phyloP scores from a whole-genome alignment of 92 coral and sea anemone genomes.

The Actinostola sp. region DNA sequence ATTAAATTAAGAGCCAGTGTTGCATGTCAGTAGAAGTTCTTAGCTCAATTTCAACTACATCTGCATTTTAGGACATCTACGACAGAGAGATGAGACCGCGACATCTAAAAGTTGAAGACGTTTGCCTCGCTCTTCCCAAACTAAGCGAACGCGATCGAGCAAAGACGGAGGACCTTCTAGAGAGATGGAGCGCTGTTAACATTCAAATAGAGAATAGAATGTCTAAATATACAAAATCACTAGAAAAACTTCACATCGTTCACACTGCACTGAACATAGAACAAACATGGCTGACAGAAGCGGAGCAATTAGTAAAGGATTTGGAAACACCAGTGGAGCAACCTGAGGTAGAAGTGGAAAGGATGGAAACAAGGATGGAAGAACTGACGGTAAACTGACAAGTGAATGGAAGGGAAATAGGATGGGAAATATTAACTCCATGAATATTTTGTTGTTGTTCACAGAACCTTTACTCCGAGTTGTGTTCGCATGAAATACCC shows the following conservation, averaged over 20 bases:
- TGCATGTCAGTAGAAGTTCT: not conserved
- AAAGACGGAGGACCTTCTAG: constrained; percentile 65
- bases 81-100: constrained; percentile 78
- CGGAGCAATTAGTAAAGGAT: constrained; percentile 65
- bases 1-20: no score
- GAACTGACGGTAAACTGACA: constrained; percentile 78
- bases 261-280: constrained; percentile 69
- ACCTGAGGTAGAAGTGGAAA: constrained; percentile 51
- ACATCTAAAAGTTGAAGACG: constrained; percentile 59
- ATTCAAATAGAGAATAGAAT: constrained; percentile 75
- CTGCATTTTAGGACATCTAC: constrained; percentile 59
- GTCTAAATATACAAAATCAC: constrained; percentile 60
- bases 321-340: not conserved
- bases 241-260: constrained; percentile 68
- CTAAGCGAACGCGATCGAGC: constrained; percentile 75
- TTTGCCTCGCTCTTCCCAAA: constrained; percentile 71
- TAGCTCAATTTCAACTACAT: not conserved
- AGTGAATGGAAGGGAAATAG: not conserved
- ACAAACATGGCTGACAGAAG: constrained; percentile 76
- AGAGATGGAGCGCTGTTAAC: constrained; percentile 80
- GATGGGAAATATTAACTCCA: not conserved
- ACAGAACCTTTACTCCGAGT: constrained; percentile 84
- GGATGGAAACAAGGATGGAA: constrained; percentile 70
- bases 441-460: constrained; percentile 4
- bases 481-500: constrained; percentile 82